These are phyloP conservation scores for Epinotia brunnichana DNA, from an alignment of 2,888 invertebrate species.

Conservation along the genomic window DNA sequence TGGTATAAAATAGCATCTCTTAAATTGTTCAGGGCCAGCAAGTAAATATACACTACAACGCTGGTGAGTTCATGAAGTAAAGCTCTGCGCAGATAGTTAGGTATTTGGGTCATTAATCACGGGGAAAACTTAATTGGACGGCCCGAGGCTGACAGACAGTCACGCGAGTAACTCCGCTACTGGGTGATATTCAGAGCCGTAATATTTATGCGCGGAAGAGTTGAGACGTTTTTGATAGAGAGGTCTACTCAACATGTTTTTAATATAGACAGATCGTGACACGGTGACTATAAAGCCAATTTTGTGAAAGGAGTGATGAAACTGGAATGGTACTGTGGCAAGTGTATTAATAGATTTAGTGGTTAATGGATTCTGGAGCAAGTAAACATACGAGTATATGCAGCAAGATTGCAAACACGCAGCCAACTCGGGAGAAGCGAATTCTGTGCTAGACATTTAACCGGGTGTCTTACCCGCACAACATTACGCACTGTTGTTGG, in stretches of 20 bases:
- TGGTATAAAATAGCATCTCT: not conserved
- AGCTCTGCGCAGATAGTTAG: constrained; percentile 50
- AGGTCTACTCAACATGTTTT: not conserved
- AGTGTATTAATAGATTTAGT: not conserved
- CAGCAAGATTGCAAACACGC: too few relatives aligned
- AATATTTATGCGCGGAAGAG: not conserved
- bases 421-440: too few relatives aligned
- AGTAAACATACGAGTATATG: not conserved
- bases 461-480: too few relatives aligned
- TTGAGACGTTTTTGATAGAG: not conserved
- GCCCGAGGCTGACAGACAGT: constrained; percentile 61
- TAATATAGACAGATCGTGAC: not conserved
- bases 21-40: not conserved
- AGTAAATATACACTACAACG: constrained; percentile 27
- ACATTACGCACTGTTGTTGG: too few relatives aligned
- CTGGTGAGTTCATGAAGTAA: constrained; percentile 40
- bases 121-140: constrained; percentile 75
- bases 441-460: too few relatives aligned
- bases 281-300: not conserved
- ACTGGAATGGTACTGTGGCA: not conserved
- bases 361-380: not conserved
- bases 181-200: constrained; percentile 30
- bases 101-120: constrained; percentile 71
- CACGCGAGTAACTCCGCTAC: constrained; percentile 56
- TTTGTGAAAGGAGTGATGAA: not conserved